A percentile compares a stretch with the other conserved stretches of the same genome.
Conservation (phyloP, 2,888 invertebrate genomes). For the Bombylius major region DNA sequence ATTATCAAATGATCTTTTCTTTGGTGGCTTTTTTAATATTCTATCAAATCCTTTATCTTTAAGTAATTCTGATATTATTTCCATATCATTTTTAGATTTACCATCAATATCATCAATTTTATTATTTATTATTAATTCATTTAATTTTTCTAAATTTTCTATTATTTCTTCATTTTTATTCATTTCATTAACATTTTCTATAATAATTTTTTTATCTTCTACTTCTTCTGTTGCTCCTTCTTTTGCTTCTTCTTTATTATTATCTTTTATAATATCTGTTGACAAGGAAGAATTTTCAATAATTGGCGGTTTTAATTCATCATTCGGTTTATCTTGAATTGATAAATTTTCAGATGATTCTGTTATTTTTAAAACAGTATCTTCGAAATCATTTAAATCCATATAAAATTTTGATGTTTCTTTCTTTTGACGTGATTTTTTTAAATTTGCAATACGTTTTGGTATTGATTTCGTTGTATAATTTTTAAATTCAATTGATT, state of each 20-base stretch:
- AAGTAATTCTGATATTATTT: slow-evolving; percentile 63
- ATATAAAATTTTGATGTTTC: slow-evolving; percentile 56
- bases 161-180: slow-evolving; percentile 15
- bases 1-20: slow-evolving; percentile 29
- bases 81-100: slow-evolving; percentile 48
- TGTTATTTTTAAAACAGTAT: slow-evolving; percentile 45
- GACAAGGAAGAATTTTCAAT: background rate
- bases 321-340: slow-evolving; percentile 22
- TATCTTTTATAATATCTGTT: too few relatives aligned
- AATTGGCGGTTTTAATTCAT: slow-evolving; percentile 4
- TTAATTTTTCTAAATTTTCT: slow-evolving; percentile 12
- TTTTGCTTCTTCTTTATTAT: slow-evolving; percentile 25
- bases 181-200: slow-evolving; percentile 11
- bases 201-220: slow-evolving; percentile 15
- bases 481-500: slow-evolving; percentile 43
- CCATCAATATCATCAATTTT: slow-evolving; percentile 35
- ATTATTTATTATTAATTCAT: slow-evolving; percentile 13
- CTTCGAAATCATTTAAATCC: slow-evolving; percentile 46
- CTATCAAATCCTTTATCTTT: slow-evolving; percentile 74
- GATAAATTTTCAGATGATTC: slow-evolving; percentile 49
- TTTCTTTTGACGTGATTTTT: slow-evolving; percentile 50
- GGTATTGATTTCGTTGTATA: slow-evolving; percentile 57
- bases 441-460: slow-evolving; percentile 56
- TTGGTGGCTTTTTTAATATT: slow-evolving; percentile 60
- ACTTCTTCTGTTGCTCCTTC: slow-evolving; percentile 11